Evolutionary conservation across 2,888 invertebrate genomes (phyloP), one percentile per base, ranked within the genome.

Genomic region (Ptilodon capucinus): DNA sequence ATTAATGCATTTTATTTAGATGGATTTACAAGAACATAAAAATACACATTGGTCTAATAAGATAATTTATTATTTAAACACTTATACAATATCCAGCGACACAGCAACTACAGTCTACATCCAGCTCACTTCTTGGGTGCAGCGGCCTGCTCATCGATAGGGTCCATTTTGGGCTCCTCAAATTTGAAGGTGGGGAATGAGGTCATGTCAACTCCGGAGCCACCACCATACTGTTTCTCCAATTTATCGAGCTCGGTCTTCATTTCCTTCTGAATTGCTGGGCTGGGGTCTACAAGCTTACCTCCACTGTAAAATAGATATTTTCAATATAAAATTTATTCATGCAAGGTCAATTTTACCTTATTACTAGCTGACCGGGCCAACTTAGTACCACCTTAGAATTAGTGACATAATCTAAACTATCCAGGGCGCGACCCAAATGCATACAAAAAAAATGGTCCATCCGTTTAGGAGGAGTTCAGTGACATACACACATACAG

Each of bases 151-250:
- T 90, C 86, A 64, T 92, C 91, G 61, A 95, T 94, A 60, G 95
- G 92, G 81, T 95, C 95, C 57, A 95, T 80, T 65, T 92, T 92
- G 41, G 95, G 94, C 54, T 95, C 96, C 18, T 92, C 91, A 71
- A 98, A 98, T 74, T 94, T 95, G 79, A 98, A 95, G 11, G 93
- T 79, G 9, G 98, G 98, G 84, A 99, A 98, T 81, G 97, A 92
- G 14, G 96, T 95, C 96, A 98, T 96, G 76, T 98, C 97, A 4
- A 93, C 93, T 36, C 95, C 96, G 9, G 92, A 76, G 44, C 93
- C 95, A 64, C 96, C 96, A 56, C 95, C 96, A 73, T 89, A 98
- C 63, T 95, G 94, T 70, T 93, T 94, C 44, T 95, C 93, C 28
- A 97, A 92, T 83, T 96, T 96, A 5, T 96, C 96, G 64, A 98